These are phyloP conservation scores for Nothura maculosa DNA, from an alignment of 2,797 vertebrate genomes.

Conservation along the genomic window DNA sequence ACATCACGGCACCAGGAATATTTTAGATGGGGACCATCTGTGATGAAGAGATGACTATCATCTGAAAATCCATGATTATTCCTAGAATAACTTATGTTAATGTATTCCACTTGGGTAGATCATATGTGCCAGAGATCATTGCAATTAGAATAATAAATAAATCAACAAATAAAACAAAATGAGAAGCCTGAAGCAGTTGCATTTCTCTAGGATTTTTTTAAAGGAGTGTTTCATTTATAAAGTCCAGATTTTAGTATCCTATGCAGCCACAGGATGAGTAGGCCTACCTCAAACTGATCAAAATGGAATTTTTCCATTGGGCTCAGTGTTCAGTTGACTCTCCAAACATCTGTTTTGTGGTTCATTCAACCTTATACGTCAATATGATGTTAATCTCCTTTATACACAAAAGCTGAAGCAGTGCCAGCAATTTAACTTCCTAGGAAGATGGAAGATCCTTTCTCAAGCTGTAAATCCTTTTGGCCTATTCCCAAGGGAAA, in stretches of 20 bases:
- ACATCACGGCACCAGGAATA: neutral
- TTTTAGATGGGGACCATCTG: neutral
- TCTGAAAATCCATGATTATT: neutral
- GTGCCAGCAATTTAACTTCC: slow-evolving; percentile 49
- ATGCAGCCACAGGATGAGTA: slow-evolving; percentile 17
- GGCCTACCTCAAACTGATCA: slow-evolving; percentile 60
- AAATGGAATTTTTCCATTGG: slow-evolving; percentile 67
- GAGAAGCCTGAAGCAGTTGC: neutral
- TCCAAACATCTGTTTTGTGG: slow-evolving; percentile 74
- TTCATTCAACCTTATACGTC: slow-evolving; percentile 55
- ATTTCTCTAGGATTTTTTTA: slow-evolving; percentile 2
- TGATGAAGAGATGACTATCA: neutral
- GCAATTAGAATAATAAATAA: neutral
- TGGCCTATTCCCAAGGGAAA: slow-evolving; percentile 48
- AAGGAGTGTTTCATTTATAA: slow-evolving; percentile 40
- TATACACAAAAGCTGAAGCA: slow-evolving; percentile 63
- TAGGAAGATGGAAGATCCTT: slow-evolving; percentile 62
- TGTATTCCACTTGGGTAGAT: slow-evolving; percentile 7
- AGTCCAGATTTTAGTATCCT: slow-evolving; percentile 38
- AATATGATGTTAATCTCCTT: slow-evolving; percentile 68
- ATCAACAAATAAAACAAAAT: neutral
- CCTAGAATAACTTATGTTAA: slow-evolving; percentile 16
- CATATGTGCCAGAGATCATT: neutral
- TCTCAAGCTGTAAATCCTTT: slow-evolving; percentile 65
- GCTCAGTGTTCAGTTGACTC: slow-evolving; percentile 45